These are phyloP conservation scores for Taurulus bubalis DNA, from an alignment of 2,113 vertebrate genomes.

Conservation along the genomic window DNA sequence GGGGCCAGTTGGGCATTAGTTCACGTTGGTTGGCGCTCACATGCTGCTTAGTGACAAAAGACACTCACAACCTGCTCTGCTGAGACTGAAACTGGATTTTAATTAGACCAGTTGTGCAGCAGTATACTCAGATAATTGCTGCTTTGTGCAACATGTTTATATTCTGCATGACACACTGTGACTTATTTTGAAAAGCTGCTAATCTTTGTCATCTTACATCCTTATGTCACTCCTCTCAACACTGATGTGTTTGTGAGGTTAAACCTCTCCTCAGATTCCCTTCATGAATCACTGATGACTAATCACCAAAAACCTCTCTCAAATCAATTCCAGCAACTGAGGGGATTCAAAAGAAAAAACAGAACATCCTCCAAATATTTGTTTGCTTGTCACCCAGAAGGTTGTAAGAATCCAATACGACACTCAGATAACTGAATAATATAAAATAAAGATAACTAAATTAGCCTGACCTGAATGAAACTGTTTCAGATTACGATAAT, in stretches of 20 bases:
- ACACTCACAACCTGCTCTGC: conserved; percentile 8
- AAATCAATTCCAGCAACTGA: neutral
- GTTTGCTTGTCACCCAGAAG: neutral
- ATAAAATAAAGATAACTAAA: neutral
- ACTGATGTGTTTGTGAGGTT: neutral
- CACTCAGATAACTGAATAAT: neutral
- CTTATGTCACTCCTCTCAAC: neutral
- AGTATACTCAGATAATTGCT: too few species aligned
- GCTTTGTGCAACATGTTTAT: neutral
- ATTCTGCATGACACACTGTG: neutral
- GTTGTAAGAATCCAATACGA: neutral
- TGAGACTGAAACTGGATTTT: neutral
- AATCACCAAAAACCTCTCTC: neutral
- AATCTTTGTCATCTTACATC: neutral
- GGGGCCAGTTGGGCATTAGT: conserved; percentile 29
- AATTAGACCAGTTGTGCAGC: too few species aligned
- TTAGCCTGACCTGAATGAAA: neutral
- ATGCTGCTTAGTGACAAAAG: conserved; percentile 14
- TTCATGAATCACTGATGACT: neutral
- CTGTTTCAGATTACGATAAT: neutral
- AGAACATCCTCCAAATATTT: neutral
- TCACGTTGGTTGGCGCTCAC: conserved; percentile 37
- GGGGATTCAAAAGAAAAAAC: neutral
- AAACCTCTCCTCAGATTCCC: neutral
- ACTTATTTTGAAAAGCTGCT: neutral